Conservation (phyloP, 2,888 invertebrate genomes). For the Drosophila acutilabella region DNA sequence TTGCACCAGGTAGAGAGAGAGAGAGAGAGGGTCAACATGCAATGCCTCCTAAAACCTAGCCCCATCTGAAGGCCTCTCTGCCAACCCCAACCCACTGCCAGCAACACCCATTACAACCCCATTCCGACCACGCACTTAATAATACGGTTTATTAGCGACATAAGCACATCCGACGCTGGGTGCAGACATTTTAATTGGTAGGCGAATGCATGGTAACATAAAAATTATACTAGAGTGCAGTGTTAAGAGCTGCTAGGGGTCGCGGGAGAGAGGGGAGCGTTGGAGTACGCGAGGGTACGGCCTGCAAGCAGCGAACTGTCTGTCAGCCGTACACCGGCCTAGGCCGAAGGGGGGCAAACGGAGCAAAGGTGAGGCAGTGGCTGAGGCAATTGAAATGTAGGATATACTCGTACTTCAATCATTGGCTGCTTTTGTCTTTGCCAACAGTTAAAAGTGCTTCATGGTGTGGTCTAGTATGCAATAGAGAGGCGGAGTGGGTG, state of each 20-base stretch:
- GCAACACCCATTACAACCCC: constrained; percentile 12
- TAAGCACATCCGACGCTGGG: constrained; percentile 78
- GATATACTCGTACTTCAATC: constrained; percentile 68
- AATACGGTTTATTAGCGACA: constrained; percentile 82
- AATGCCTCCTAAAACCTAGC: constrained; percentile 43
- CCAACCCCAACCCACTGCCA: neutral
- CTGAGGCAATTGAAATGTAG: constrained; percentile 78
- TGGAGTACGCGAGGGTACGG: constrained; percentile 6
- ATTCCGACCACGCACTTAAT: constrained; percentile 74
- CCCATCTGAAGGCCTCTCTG: neutral
- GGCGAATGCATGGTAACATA: constrained; percentile 82
- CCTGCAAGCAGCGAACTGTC: constrained; percentile 56
- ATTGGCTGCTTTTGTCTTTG: constrained; percentile 67
- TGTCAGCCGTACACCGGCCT: constrained; percentile 12
- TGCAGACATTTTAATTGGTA: constrained; percentile 82
- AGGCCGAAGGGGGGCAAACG: neutral
- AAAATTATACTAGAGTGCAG: constrained; percentile 74
- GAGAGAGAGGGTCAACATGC: constrained; percentile 43
- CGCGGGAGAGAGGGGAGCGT: neutral
- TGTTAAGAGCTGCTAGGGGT: constrained; percentile 36
- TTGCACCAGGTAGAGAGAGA: constrained; percentile 9
- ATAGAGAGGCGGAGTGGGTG: no score
- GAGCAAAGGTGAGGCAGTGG: constrained; percentile 45
- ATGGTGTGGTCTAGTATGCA: neutral
- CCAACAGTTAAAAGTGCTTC: constrained; percentile 20